A percentile compares a stretch with the other conserved stretches of the same genome.
phyloP scores from a whole-genome alignment of 2,888 invertebrate species.

The Lucinisca nassula region DNA sequence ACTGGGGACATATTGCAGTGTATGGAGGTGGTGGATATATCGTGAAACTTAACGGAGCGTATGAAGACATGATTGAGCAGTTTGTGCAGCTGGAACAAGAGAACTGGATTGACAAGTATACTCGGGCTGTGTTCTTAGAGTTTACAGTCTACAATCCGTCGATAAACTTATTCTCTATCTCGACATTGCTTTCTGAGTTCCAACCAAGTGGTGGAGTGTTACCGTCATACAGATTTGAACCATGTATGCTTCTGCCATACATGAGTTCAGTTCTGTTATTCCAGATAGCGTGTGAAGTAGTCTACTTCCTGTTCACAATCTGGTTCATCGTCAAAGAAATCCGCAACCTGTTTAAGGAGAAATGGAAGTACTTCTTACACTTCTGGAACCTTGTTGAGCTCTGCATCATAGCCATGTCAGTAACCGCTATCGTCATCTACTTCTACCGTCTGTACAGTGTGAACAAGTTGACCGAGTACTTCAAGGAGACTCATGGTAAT shows the following conservation, averaged over 20 bases:
- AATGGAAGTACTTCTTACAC: slow-evolving; percentile 83
- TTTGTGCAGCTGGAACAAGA: slow-evolving; percentile 86
- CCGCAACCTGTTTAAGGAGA: slow-evolving; percentile 81
- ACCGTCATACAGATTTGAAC: slow-evolving; percentile 85
- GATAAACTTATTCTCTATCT: slow-evolving; percentile 86
- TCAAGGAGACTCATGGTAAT: slow-evolving; percentile 87
- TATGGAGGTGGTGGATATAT: slow-evolving; percentile 89
- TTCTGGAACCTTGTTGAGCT: slow-evolving; percentile 86
- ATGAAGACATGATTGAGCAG: slow-evolving; percentile 78
- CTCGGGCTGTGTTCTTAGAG: slow-evolving; percentile 89
- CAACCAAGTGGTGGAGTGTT: slow-evolving; percentile 85
- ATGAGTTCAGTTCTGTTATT: slow-evolving; percentile 83
- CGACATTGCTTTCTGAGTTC: slow-evolving; percentile 86
- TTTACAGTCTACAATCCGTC: slow-evolving; percentile 89
- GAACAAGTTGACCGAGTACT: slow-evolving; percentile 86
- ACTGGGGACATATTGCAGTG: slow-evolving; percentile 87
- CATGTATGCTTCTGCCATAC: slow-evolving; percentile 86
- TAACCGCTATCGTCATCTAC: slow-evolving; percentile 85
- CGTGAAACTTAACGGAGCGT: slow-evolving; percentile 85
- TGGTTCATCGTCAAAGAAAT: slow-evolving; percentile 87
- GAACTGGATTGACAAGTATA: slow-evolving; percentile 89
- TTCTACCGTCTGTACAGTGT: slow-evolving; percentile 85
- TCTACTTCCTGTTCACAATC: slow-evolving; percentile 83
- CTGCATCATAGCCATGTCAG: slow-evolving; percentile 84
- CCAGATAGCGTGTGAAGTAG: slow-evolving; percentile 84